A percentile compares a stretch with the other conserved stretches of the same genome.
Conservation (phyloP, 2,888 invertebrate genomes). For the Euphydryas editha region DNA sequence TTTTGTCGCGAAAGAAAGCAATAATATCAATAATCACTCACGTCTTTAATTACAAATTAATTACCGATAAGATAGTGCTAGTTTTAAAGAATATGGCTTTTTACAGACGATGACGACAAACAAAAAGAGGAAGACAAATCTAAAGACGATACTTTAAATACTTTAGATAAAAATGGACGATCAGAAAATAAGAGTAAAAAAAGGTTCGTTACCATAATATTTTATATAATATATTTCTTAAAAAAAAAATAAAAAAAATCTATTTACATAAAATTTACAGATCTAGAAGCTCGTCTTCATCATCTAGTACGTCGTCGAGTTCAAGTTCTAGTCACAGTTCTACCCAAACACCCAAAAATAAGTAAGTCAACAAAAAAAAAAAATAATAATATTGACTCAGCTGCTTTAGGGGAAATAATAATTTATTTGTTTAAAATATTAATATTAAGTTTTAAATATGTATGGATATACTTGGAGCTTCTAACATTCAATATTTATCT, state of each 20-base stretch:
- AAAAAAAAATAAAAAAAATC: neutral
- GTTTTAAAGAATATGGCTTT: neutral
- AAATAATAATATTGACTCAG: neutral
- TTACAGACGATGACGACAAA: slow-evolving; percentile 59
- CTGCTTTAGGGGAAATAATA: too few relatives aligned
- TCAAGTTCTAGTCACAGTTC: slow-evolving; percentile 80
- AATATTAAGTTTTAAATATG: too few relatives aligned
- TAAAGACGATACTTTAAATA: slow-evolving; percentile 54
- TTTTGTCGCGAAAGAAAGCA: neutral
- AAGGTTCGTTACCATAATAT: slow-evolving; percentile 55
- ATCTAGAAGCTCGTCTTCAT: slow-evolving; percentile 75
- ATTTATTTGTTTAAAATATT: too few relatives aligned
- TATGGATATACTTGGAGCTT: too few relatives aligned
- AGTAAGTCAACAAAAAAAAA: slow-evolving; percentile 54
- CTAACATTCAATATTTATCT: too few relatives aligned
- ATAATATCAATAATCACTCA: neutral
- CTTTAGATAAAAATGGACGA: slow-evolving; percentile 63
- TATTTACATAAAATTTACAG: slow-evolving; percentile 48
- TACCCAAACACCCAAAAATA: slow-evolving; percentile 67
- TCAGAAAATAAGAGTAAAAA: slow-evolving; percentile 64
- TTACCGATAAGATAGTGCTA: neutral
- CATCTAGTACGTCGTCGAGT: slow-evolving; percentile 74
- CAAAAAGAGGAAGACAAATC: slow-evolving; percentile 59
- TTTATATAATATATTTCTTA: too few relatives aligned
- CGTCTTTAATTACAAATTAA: too few relatives aligned